Evolutionary conservation across 2,888 invertebrate species (phyloP).

Genomic region (Dryadula phaetusa): DNA sequence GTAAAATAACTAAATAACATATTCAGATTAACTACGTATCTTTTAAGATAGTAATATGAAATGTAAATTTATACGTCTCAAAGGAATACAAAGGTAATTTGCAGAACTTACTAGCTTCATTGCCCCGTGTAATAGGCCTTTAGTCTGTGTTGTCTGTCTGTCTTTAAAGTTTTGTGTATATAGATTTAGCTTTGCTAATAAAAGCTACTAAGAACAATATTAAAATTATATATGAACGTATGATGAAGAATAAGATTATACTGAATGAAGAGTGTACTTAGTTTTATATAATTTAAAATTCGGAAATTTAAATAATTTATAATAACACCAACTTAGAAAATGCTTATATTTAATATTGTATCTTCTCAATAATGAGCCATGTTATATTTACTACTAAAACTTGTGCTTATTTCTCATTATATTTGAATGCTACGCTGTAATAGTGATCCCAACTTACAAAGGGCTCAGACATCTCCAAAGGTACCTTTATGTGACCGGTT

Average conservation of each 20-base stretch:
- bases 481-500: constrained; percentile 27
- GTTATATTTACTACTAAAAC: constrained; percentile 17
- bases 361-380: neutral
- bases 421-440: constrained; percentile 23
- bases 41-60: constrained; percentile 34
- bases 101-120: constrained; percentile 33
- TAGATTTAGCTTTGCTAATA: constrained; percentile 27
- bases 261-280: neutral
- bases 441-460: constrained; percentile 29
- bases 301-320: constrained; percentile 20
- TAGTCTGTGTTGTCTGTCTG: constrained; percentile 26
- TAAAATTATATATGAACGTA: neutral
- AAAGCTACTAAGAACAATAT: constrained; percentile 4
- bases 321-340: constrained; percentile 15
- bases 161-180: constrained; percentile 39
- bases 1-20: neutral
- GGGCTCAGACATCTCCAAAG: constrained; percentile 28
- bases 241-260: neutral
- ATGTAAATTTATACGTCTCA: constrained; percentile 43
- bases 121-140: constrained; percentile 36
- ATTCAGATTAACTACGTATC: constrained; percentile 19
- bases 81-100: constrained; percentile 35
- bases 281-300: neutral
- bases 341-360: neutral
- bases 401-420: constrained; percentile 27